phyloP scores from a whole-genome alignment of 2,888 invertebrate genomes.

The Caenorhabditis becei region DNA sequence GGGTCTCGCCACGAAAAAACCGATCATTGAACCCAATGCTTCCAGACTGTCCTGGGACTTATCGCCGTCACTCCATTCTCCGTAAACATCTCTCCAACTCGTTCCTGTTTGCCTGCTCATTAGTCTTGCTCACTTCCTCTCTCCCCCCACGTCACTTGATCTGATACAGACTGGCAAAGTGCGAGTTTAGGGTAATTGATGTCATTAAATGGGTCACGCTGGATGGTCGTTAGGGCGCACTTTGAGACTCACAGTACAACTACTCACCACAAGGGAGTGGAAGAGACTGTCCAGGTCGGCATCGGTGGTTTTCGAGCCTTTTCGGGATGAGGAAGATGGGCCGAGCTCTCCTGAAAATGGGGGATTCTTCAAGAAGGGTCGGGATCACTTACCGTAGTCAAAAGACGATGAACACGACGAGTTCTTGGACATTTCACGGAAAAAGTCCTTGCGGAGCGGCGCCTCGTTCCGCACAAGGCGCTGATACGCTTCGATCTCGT shows the following conservation, averaged over 20 bases:
- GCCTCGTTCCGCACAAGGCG: conserved; percentile 47
- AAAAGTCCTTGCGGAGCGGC: conserved; percentile 45
- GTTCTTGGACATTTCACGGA: conserved; percentile 51
- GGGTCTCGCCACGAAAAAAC: too few species aligned
- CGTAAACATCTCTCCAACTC: background rate
- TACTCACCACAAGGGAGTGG: conserved; percentile 40
- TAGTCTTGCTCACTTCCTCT: background rate
- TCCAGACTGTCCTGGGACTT: too few species aligned
- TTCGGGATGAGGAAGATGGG: conserved; percentile 34
- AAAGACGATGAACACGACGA: conserved; percentile 46
- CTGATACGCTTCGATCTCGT: conserved; percentile 48
- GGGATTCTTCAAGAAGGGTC: too few species aligned
- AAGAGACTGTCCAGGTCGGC: conserved; percentile 48
- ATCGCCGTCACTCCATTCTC: background rate
- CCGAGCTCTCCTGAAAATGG: conserved; percentile 33
- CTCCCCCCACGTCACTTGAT: background rate
- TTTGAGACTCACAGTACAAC: background rate
- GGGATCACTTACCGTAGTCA: conserved; percentile 32
- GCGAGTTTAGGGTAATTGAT: background rate
- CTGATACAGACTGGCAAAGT: background rate
- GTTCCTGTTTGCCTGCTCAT: background rate
- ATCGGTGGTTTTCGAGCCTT: conserved; percentile 50
- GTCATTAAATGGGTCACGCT: background rate
- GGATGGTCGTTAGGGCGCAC: background rate
- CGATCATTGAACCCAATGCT: too few species aligned